Percentiles rank a stretch among this genome's conserved stretches.
phyloP scores from a whole-genome alignment of 2,797 vertebrate genomes.

The Silurus aristotelis region DNA sequence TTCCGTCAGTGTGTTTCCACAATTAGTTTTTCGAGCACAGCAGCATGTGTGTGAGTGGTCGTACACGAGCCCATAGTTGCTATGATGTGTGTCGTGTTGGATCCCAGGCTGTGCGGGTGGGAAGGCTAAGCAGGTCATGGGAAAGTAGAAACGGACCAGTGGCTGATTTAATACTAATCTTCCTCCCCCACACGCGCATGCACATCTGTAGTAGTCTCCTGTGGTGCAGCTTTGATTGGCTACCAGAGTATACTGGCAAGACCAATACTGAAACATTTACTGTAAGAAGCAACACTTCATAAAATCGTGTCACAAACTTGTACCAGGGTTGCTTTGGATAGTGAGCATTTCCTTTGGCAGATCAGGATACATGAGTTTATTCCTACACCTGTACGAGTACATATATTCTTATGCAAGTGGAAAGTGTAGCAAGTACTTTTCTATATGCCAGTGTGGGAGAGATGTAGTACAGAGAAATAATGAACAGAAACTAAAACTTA shows the following conservation, averaged over 20 bases:
- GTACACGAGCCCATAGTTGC: slow-evolving; percentile 11
- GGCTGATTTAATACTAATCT: background rate
- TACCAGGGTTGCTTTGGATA: background rate
- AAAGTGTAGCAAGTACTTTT: background rate
- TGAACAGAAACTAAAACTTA: too few relatives aligned
- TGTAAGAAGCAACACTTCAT: background rate
- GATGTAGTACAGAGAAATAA: background rate
- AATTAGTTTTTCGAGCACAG: background rate
- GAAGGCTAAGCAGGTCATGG: slow-evolving; percentile 55
- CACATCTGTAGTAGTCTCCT: background rate
- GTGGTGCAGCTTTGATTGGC: background rate
- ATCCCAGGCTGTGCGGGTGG: slow-evolving; percentile 46
- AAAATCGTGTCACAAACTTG: background rate
- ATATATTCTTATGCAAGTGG: background rate
- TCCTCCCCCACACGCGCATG: background rate
- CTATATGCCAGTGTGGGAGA: background rate
- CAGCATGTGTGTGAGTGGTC: slow-evolving; percentile 23
- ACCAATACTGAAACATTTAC: background rate
- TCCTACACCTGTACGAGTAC: background rate
- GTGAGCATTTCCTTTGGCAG: background rate
- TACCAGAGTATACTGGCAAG: background rate
- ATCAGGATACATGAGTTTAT: background rate
- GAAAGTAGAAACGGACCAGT: slow-evolving; percentile 48
- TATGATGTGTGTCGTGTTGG: slow-evolving; percentile 36
- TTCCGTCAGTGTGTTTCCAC: background rate